These are phyloP conservation scores for Pelodytes ibericus DNA, from an alignment of 2,797 vertebrate species.

Conservation along the genomic window DNA sequence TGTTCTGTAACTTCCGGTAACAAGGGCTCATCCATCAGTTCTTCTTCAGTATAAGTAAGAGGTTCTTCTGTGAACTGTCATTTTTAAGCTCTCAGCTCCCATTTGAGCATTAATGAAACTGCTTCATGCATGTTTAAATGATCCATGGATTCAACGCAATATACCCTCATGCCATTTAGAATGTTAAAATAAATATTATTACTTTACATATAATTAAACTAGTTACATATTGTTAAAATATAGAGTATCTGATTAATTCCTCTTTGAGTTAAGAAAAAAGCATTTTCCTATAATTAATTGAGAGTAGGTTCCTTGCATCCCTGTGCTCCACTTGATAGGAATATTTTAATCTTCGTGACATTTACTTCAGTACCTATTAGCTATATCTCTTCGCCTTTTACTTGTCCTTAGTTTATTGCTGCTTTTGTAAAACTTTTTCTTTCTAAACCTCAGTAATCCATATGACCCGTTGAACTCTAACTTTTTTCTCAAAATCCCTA, in stretches of 20 bases:
- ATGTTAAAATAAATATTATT: neutral
- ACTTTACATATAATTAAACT: neutral
- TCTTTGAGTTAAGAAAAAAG: neutral
- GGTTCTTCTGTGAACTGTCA: too few relatives aligned
- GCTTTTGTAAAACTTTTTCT: neutral
- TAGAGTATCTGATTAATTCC: neutral
- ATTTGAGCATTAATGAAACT: too few relatives aligned
- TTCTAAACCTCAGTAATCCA: constrained; percentile 4
- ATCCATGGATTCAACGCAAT: too few relatives aligned
- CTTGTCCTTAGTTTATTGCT: neutral
- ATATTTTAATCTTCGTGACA: neutral
- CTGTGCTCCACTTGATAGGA: neutral
- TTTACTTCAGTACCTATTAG: neutral
- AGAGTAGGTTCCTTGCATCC: neutral
- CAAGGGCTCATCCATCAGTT: too few relatives aligned
- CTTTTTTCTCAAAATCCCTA: neutral
- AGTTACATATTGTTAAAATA: neutral
- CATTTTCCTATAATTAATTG: neutral
- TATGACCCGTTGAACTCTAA: neutral
- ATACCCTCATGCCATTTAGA: too few relatives aligned
- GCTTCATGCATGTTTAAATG: too few relatives aligned
- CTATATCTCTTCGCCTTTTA: neutral
- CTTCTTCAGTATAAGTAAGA: too few relatives aligned
- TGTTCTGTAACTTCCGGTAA: too few relatives aligned
- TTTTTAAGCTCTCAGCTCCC: too few relatives aligned